Base-by-base conservation (phyloP, 1,140 invertebrate species). In the Diprion similis region DNA sequence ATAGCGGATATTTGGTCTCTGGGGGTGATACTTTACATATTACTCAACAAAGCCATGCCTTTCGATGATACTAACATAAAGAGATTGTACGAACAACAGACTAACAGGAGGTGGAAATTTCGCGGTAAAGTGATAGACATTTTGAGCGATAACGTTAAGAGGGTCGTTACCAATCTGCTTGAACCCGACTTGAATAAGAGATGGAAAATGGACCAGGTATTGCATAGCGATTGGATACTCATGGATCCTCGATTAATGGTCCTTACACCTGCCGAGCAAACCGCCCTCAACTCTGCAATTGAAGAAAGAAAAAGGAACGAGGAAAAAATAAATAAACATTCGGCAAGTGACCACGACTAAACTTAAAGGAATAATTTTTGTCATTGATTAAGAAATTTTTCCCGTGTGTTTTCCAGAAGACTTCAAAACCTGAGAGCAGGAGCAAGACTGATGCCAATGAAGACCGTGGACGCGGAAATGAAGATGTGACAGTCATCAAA, bases 41-140 rank as follows among this genome's bases (percentile, higher is more conserved):
- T 94, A 89, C 85, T 95, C 0, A 95, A 94, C 77, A 93, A 93
- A 82, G 89, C 90, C 1, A 93, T 96, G 90, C 95, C 95, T 0
- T 97, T 95, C 81, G 93, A 96, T 80, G 94, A 95, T 77, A 89
- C 88, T 0, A 93, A 95, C 71, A 87, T 94, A 0, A 92, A 92
- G 77, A 91, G 89, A 76, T 88, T 96, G 74, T 91, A 95, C 75
- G 90, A 93, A 71, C 89, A 91, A 75, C 94, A 95, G 86, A 84
- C 91, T 46, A 87, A 89, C 77, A 88, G 91, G 45, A 86, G 90
- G 51, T 92, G 94, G 89, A 90, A 90, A 76, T 95, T 94, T 81
- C 90, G 92, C 9, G 84, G 88, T 1, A 91, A 89, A 82, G 84
- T 93, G 0, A 85, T 87, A n/a, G 89, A 89, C 73, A 78, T 81